Percentiles rank a stretch among this genome's conserved stretches.
These are phyloP conservation scores for Rhabdophis nuchalis DNA, from an alignment of 2,797 vertebrate genomes.

Conservation along the genomic window DNA sequence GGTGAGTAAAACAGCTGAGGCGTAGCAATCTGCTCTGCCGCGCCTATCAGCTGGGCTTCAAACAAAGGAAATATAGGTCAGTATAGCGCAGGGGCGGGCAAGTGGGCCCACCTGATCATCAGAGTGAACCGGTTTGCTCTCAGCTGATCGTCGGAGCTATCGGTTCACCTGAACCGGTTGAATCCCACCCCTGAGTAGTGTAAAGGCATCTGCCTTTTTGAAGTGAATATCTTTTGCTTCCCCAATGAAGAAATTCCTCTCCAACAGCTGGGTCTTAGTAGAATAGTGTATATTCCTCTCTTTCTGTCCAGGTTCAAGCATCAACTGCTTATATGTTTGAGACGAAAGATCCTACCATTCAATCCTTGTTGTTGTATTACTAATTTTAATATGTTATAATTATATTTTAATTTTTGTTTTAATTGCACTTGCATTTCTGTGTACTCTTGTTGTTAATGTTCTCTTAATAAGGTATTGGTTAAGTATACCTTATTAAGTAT, in stretches of 20 bases:
- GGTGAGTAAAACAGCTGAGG: too few relatives aligned
- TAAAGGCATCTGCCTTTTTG: slow-evolving; percentile 40
- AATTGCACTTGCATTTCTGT: slow-evolving; percentile 70
- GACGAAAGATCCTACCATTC: slow-evolving; percentile 64
- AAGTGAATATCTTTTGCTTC: slow-evolving; percentile 24
- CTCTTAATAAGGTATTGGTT: slow-evolving; percentile 29
- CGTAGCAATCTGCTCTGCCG: too few relatives aligned
- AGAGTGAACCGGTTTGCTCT: too few relatives aligned
- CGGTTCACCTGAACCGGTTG: too few relatives aligned
- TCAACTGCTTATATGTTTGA: slow-evolving; percentile 68
- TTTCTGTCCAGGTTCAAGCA: slow-evolving; percentile 47
- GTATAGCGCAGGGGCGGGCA: too few relatives aligned
- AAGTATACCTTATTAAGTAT: slow-evolving; percentile 41
- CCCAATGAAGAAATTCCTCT: slow-evolving; percentile 35
- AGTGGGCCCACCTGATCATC: too few relatives aligned
- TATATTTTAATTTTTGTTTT: slow-evolving; percentile 68
- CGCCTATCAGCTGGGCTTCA: too few relatives aligned
- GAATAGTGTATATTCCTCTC: slow-evolving; percentile 50
- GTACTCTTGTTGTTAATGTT: slow-evolving; percentile 33
- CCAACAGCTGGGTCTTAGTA: slow-evolving; percentile 15
- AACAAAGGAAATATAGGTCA: too few relatives aligned
- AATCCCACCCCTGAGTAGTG: not conserved
- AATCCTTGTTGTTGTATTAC: slow-evolving; percentile 57
- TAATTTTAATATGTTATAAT: slow-evolving; percentile 62
- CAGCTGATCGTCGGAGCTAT: too few relatives aligned